Conservation (phyloP, 1,140 invertebrate genomes). For the Diploscapter pachys region DNA sequence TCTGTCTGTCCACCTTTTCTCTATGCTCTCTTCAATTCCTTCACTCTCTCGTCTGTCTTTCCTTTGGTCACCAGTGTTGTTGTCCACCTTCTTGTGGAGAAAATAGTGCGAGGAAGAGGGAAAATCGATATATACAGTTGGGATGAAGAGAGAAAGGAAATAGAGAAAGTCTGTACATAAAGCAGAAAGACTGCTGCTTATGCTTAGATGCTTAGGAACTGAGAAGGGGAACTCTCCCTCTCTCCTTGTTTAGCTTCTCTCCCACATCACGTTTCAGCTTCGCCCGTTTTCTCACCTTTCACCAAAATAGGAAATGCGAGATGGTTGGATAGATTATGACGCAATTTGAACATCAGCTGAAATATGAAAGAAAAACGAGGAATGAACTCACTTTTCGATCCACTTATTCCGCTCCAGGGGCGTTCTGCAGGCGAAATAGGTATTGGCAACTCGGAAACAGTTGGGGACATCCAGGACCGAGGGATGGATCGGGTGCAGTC, state of each 20-base stretch:
- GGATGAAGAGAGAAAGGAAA: background rate
- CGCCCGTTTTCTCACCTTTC: background rate
- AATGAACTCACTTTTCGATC: constrained; percentile 54
- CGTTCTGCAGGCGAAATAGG: constrained; percentile 49
- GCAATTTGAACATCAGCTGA: background rate
- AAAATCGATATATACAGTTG: background rate
- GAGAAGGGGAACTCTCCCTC: too few species aligned
- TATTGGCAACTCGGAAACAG: constrained; percentile 49
- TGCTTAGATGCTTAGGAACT: too few species aligned
- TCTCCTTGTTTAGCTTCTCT: too few species aligned
- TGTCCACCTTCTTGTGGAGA: constrained; percentile 7
- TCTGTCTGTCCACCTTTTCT: too few species aligned
- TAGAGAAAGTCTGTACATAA: too few species aligned
- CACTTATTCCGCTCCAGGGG: constrained; percentile 45
- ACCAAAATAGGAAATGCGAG: background rate
- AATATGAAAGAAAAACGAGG: background rate
- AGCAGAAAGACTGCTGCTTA: too few species aligned
- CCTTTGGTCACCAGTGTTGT: too few species aligned
- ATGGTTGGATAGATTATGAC: background rate
- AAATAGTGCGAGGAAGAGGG: background rate
- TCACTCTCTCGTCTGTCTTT: too few species aligned
- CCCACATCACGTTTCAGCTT: too few species aligned
- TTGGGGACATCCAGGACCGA: constrained; percentile 50
- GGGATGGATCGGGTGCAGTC: constrained; percentile 52
- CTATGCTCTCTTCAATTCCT: too few species aligned